phyloP scores from a whole-genome alignment of 2,797 vertebrate species.

The Decapterus maruadsi region DNA sequence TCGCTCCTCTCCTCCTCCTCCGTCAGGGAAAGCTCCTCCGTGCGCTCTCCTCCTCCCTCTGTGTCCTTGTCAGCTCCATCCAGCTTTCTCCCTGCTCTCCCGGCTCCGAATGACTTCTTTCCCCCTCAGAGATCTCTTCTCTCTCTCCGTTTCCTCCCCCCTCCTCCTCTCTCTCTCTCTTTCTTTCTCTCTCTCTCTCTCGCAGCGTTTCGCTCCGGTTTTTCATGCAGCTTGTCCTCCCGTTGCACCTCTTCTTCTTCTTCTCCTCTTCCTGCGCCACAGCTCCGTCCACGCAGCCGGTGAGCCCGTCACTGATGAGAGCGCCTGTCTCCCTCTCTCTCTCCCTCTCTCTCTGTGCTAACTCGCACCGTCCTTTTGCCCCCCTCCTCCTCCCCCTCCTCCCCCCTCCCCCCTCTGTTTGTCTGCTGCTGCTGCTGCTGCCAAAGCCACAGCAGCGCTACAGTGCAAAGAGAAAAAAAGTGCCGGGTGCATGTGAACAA shows the following conservation, averaged over 20 bases:
- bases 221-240: slow-evolving; percentile 61
- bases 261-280: slow-evolving; percentile 70
- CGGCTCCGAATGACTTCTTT: slow-evolving; percentile 72
- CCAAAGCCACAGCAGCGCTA: slow-evolving; percentile 18
- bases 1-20: slow-evolving; percentile 42
- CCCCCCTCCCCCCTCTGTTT: slow-evolving; percentile 61
- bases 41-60: slow-evolving; percentile 51
- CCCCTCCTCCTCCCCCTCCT: slow-evolving; percentile 10
- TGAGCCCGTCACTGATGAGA: slow-evolving; percentile 73
- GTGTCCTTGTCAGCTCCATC: slow-evolving; percentile 66
- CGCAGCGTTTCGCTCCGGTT: slow-evolving; percentile 33
- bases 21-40: slow-evolving; percentile 54
- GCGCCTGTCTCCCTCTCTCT: slow-evolving; percentile 56
- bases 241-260: slow-evolving; percentile 47
- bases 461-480: slow-evolving; percentile 36
- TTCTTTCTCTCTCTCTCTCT: slow-evolving; percentile 27
- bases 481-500: slow-evolving; percentile 28
- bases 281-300: slow-evolving; percentile 71
- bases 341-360: slow-evolving; percentile 46
- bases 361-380: slow-evolving; percentile 66
- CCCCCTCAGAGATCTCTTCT: slow-evolving; percentile 60
- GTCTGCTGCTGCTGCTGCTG: slow-evolving; percentile 61
- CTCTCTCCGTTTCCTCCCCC: not conserved
- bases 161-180: not conserved
- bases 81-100: slow-evolving; percentile 51